A percentile compares a stretch with the other conserved stretches of the same genome.
These are phyloP conservation scores for Caenorhabditis tropicalis DNA, from an alignment of 1,140 invertebrate genomes.

Conservation along the genomic window DNA sequence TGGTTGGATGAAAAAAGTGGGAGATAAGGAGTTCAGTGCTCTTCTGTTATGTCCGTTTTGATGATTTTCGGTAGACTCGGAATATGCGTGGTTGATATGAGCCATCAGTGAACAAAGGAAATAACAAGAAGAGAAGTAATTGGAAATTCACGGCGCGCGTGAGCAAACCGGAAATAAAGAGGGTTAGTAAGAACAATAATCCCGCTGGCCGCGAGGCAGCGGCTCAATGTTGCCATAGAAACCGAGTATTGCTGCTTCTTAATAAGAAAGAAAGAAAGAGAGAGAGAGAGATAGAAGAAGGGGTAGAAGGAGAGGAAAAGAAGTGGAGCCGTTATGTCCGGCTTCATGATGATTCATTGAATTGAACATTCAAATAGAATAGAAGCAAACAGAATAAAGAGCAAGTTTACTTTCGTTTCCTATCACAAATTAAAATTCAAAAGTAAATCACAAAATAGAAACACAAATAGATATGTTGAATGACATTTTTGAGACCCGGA, in stretches of 20 bases:
- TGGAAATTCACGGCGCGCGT: neutral
- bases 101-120: neutral
- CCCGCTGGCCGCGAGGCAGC: neutral
- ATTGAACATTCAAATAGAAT: too few relatives aligned
- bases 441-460: neutral
- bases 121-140: neutral
- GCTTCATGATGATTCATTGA: too few relatives aligned
- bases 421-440: too few relatives aligned
- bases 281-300: neutral
- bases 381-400: too few relatives aligned
- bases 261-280: neutral
- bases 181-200: neutral
- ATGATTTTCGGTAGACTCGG: neutral
- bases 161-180: neutral
- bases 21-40: neutral
- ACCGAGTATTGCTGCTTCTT: neutral
- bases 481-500: neutral
- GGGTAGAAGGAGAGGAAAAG: neutral
- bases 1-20: neutral
- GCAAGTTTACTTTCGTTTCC: too few relatives aligned
- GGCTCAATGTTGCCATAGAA: neutral
- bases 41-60: neutral
- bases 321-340: neutral
- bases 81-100: neutral
- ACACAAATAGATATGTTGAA: constrained; percentile 1